Evolutionary conservation across 2,797 vertebrate genomes (phyloP).

Genomic region (Gephyroberyx darwinii): DNA sequence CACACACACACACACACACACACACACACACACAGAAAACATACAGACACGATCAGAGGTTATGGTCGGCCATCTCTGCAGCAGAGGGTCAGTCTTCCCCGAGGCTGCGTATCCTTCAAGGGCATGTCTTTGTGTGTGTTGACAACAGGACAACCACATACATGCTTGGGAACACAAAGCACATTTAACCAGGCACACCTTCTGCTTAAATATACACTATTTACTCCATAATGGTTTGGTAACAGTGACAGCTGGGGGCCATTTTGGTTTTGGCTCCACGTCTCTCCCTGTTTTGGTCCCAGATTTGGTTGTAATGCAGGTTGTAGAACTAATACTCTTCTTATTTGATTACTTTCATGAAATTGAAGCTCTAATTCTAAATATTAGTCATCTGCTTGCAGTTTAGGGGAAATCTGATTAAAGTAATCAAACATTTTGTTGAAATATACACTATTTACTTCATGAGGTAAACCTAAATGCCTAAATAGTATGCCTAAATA

Average conservation of each 20-base stretch:
- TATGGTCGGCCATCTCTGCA: slow-evolving; percentile 37
- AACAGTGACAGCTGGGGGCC: too few relatives aligned
- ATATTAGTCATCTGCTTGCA: too few relatives aligned
- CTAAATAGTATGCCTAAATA: slow-evolving; percentile 19
- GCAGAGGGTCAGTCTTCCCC: slow-evolving; percentile 22
- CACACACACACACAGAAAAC: slow-evolving; percentile 12
- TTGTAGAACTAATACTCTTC: too few relatives aligned
- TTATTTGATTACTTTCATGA: too few relatives aligned
- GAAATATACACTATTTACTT: too few relatives aligned
- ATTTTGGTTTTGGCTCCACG: too few relatives aligned
- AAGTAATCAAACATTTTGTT: too few relatives aligned
- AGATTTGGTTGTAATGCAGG: too few relatives aligned
- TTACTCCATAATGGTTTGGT: not conserved
- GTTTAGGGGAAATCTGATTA: too few relatives aligned
- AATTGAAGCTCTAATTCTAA: too few relatives aligned
- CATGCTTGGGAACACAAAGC: slow-evolving; percentile 4
- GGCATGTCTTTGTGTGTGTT: slow-evolving; percentile 25
- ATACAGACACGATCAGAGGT: slow-evolving; percentile 23
- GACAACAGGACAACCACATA: slow-evolving; percentile 14
- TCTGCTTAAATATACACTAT: slow-evolving; percentile 8
- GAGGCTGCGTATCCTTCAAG: slow-evolving; percentile 43
- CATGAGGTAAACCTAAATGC: not conserved
- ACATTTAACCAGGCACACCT: not conserved
- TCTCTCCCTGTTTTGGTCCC: too few relatives aligned
- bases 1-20: slow-evolving; percentile 26